Evolutionary conservation across 2,888 invertebrate species (phyloP).

Genomic region (Glaucopsyche alexis): DNA sequence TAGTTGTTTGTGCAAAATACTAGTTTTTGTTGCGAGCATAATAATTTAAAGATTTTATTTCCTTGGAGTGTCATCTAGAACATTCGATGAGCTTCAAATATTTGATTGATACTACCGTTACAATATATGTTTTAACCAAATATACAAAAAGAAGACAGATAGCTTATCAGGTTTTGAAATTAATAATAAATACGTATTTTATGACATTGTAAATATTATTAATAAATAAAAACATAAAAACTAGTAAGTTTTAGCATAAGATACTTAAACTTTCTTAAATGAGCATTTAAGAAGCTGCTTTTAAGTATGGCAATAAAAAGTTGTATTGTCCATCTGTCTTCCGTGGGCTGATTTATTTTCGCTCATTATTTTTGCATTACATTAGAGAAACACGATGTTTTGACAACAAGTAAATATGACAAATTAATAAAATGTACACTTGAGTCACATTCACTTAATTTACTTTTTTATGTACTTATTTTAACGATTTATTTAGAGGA

Average conservation of each 20-base stretch:
- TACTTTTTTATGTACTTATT: no score
- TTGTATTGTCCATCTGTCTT: conserved; percentile 4
- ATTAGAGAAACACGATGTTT: neutral
- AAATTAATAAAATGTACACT: neutral
- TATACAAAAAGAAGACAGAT: neutral
- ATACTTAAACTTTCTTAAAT: conserved; percentile 6
- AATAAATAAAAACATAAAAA: conserved; percentile 1
- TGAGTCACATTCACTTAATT: no score
- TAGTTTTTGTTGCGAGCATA: neutral
- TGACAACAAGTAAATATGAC: neutral
- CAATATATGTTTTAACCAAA: neutral
- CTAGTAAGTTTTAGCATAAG: neutral
- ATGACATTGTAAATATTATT: neutral
- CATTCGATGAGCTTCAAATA: neutral
- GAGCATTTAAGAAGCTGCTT: neutral
- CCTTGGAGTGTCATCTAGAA: neutral
- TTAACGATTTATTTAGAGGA: no score
- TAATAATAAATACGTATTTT: neutral
- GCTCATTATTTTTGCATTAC: neutral
- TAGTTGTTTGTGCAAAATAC: neutral
- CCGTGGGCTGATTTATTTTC: neutral
- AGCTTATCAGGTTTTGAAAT: neutral
- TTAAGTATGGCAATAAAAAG: conserved; percentile 3
- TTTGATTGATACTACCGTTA: conserved; percentile 11
- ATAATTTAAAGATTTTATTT: neutral